These are phyloP conservation scores for Urechis unicinctus DNA, from an alignment of 2,888 invertebrate genomes.

Conservation along the genomic window DNA sequence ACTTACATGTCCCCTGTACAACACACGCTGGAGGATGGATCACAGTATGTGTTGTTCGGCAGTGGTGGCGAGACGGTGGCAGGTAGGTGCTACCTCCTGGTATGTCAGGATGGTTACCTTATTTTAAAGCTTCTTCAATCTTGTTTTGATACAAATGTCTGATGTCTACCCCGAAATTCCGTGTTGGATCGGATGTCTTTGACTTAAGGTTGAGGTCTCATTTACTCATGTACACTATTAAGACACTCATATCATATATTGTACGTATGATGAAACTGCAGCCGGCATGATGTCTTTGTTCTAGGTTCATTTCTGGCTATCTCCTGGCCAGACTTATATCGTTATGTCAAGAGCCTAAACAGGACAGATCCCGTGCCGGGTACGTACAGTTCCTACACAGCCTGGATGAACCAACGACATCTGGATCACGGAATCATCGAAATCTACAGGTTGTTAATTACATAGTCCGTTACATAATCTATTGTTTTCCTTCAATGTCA, in stretches of 20 bases:
- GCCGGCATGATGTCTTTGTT: not conserved
- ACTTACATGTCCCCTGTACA: conserved; percentile 42
- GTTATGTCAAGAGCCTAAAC: conserved; percentile 22
- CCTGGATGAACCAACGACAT: not conserved
- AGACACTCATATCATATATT: too few relatives aligned
- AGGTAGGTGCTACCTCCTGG: too few relatives aligned
- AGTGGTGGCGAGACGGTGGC: conserved; percentile 42
- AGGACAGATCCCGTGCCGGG: conserved; percentile 20
- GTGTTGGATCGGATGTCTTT: too few relatives aligned
- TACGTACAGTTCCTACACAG: conserved; percentile 22
- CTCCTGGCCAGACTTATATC: conserved; percentile 35
- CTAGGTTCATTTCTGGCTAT: conserved; percentile 37
- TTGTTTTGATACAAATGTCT: too few relatives aligned
- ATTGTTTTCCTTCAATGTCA: not conserved
- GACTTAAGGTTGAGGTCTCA: too few relatives aligned
- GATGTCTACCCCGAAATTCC: too few relatives aligned
- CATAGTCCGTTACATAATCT: not conserved
- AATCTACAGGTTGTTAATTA: conserved; percentile 25
- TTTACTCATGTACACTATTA: too few relatives aligned
- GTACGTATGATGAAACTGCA: too few relatives aligned
- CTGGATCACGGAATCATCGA: conserved; percentile 22
- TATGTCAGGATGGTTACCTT: too few relatives aligned
- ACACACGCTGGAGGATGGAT: conserved; percentile 28
- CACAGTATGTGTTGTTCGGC: conserved; percentile 40
- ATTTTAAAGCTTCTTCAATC: too few relatives aligned